phyloP scores from a whole-genome alignment of 2,888 invertebrate species.

The Chironomus tentans region DNA sequence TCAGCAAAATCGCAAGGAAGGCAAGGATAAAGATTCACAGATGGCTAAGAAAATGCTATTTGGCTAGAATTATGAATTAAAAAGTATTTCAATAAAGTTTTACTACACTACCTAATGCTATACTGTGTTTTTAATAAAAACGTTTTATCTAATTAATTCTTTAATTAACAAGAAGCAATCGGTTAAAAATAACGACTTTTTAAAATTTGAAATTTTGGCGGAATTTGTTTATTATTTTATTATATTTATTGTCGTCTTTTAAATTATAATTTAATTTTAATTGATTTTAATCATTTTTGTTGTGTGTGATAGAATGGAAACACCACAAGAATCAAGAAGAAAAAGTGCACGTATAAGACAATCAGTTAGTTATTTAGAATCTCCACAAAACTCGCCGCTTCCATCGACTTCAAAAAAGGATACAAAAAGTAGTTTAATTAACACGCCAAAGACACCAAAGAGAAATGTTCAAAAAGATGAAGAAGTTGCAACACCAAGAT shows the following conservation, averaged over 20 bases:
- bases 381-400: not conserved
- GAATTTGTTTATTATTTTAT: not conserved
- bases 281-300: not conserved
- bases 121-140: too few relatives aligned
- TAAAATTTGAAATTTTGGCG: not conserved
- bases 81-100: too few relatives aligned
- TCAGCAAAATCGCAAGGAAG: constrained; percentile 41
- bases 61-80: not conserved
- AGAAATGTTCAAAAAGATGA: not conserved
- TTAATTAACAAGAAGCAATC: not conserved
- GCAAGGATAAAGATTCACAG: constrained; percentile 49
- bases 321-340: not conserved
- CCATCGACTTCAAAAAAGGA: too few relatives aligned
- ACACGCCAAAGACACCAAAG: not conserved
- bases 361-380: not conserved
- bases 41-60: constrained; percentile 47
- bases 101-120: too few relatives aligned
- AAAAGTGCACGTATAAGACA: not conserved
- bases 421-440: not conserved
- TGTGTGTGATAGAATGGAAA: not conserved
- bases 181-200: not conserved
- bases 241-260: too few relatives aligned
- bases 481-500: not conserved
- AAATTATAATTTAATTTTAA: not conserved
- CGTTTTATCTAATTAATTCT: too few relatives aligned